Base-by-base conservation (phyloP, 2,797 vertebrate species). In the Myotis findleyi region DNA sequence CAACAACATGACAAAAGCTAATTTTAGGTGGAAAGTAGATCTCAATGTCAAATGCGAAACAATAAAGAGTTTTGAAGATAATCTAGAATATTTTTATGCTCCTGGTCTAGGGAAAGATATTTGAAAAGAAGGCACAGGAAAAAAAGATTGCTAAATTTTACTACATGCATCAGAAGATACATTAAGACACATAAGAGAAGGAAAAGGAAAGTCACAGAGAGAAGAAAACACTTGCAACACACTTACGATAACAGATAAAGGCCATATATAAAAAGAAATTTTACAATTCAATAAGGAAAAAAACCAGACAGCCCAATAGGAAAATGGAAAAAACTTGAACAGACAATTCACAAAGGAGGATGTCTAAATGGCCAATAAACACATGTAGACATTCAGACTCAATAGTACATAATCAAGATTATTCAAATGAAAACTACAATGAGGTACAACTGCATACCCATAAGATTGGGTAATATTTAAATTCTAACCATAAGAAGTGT, bases 171-270 rank as follows among this genome's bases (percentile, higher is more conserved):
- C 77, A 88, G 49, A 93, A 79, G 71, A 88, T 83, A 82, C 33
- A 92, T 36, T 33, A 91, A 91, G 71, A 41, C 17, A 77, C 47
- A 44, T 59, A 71, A 77, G n/a, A 73, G 55, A 66, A 85, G 80
- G 38, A 57, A 94, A 84, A 83, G 12, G 47, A 91, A 88, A 80
- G 84, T 77, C 77, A 87, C 47, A 14, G 64, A 71, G n/a, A 82
- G 25, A 23, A 91, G 64, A 79, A 73, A 72, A 79, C 20, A 59
- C 27, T 68, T 51, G 27, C 20, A 69, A 62, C 36, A 82, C 30
- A 49, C 21, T 13, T 36, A 47, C 11, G 13, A 47, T 12, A 36
- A 84, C 21, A 66, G 55, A 59, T 90, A 49, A 72, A 44, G 51
- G 55, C 62, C 27, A 76, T n/a, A 77, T 77, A n/a, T 36, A 38